Evolutionary conservation across 1,140 invertebrate species (phyloP), one percentile per base, ranked within the genome.

Genomic region (Drosophila lowei): DNA sequence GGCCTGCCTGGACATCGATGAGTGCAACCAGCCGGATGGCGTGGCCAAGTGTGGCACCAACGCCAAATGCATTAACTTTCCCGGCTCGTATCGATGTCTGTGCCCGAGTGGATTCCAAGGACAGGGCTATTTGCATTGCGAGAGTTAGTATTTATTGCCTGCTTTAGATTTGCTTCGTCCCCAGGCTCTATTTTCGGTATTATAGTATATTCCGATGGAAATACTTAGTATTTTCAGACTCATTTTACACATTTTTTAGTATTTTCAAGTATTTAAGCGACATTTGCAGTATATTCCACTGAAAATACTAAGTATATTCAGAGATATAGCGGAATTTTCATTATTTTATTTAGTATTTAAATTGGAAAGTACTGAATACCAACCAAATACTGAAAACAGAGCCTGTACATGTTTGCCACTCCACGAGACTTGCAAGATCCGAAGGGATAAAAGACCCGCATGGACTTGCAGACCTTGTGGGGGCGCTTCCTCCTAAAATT

Each of bases 81-180:
- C 97, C 1, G 97, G 97, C 48, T 97, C 96, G 80, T 98, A 97
- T 90, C 96, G 97, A 91, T 98, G 97, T 86, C 95, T 97, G 79
- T 98, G 97, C 90, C 96, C 97, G 4, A 92, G 94, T 23, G 96
- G 96, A 41, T 97, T 96, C 89, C 95, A 96, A 90, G 97, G 97
- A 60, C 97, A 97, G 92, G 96, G 96, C 34, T 97, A 96, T 91
- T 94, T 94, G 38, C 93, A 95, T 61, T 97, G 97, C 92, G 95
- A 97, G 95, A 97, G 96, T 96, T 94, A 96, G 94, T 95, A 92
- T 92, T 62, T 38, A 38, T 62, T 70, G 60, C 65, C 57, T 78
- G 54, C 56, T 66, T 74, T 59, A 38, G 34, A 38, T 13, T 11
- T 57, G 60, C 57, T 28, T 56, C 42, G 38, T 44, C 25, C 18